phyloP scores from a whole-genome alignment of 2,888 invertebrate genomes.

The Thereva unica region DNA sequence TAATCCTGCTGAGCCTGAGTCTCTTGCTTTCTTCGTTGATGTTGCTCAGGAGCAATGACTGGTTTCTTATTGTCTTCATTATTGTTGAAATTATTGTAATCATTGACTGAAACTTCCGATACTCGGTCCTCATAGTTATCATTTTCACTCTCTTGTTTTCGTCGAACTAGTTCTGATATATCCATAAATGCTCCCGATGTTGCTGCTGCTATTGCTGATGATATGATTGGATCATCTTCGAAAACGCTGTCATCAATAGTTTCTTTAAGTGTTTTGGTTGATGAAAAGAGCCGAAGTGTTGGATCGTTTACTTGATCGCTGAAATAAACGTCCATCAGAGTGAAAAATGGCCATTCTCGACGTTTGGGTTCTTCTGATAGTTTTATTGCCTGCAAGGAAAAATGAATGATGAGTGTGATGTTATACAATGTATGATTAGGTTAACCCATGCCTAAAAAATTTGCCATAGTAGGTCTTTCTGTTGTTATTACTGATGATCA shows the following conservation, averaged over 20 bases:
- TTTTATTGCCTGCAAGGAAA: constrained; percentile 54
- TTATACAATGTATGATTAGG: no score
- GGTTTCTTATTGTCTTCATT: constrained; percentile 32
- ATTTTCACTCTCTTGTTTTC: constrained; percentile 48
- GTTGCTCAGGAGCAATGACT: constrained; percentile 15
- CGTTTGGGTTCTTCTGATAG: constrained; percentile 59
- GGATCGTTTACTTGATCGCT: constrained; percentile 60
- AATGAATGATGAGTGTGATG: not conserved
- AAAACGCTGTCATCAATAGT: constrained; percentile 58
- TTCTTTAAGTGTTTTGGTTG: constrained; percentile 58
- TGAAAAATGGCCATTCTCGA: constrained; percentile 59
- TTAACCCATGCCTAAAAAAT: no score
- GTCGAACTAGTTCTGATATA: constrained; percentile 55
- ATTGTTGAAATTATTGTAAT: constrained; percentile 43
- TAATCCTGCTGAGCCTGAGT: constrained; percentile 21
- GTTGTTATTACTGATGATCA: no score
- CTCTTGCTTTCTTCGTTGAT: constrained; percentile 22
- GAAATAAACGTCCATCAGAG: constrained; percentile 58
- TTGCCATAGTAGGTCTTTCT: no score
- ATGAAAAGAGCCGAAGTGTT: constrained; percentile 58
- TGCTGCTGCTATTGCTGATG: constrained; percentile 57
- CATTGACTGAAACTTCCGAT: constrained; percentile 35
- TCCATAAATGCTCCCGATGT: constrained; percentile 58
- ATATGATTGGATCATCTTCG: constrained; percentile 59
- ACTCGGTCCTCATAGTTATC: constrained; percentile 43